Percentiles rank a stretch among this genome's conserved stretches.
Conservation (phyloP, 1,140 invertebrate genomes). For the Rhagoletis pomonella region DNA sequence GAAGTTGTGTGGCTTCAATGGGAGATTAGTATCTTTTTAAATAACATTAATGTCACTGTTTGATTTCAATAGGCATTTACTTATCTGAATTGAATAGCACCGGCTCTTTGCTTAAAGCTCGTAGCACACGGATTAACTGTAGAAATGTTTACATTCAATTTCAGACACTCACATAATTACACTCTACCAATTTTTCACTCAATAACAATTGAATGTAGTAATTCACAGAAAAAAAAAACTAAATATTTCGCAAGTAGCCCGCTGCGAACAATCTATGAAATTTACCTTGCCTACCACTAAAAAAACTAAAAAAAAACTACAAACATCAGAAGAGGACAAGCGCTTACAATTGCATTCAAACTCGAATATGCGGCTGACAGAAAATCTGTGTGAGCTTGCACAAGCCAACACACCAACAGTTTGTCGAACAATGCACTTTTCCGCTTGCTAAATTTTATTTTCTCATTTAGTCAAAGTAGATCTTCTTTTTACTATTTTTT, state of each 20-base stretch:
- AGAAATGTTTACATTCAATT: neutral
- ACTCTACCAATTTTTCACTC: neutral
- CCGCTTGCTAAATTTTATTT: conserved; percentile 31
- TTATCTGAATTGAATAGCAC: too few species aligned
- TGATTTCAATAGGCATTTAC: too few species aligned
- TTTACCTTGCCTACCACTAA: neutral
- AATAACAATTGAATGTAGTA: neutral
- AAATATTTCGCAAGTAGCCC: neutral
- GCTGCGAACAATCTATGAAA: neutral
- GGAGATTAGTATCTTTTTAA: too few species aligned
- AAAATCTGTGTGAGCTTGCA: neutral
- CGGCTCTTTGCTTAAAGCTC: too few species aligned
- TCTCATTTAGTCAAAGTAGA: neutral
- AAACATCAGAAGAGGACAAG: neutral
- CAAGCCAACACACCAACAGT: neutral
- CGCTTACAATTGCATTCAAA: neutral
- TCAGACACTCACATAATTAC: neutral
- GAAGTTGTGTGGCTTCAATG: too few species aligned
- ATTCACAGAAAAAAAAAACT: neutral
- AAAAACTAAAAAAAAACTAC: neutral
- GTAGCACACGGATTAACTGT: too few species aligned
- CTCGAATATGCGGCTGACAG: neutral
- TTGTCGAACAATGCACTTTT: conserved; percentile 25
- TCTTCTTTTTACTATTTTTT: neutral
- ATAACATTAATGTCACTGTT: too few species aligned